These are phyloP conservation scores for Pyrochroa serraticornis DNA, from an alignment of 2,888 invertebrate species.

Conservation along the genomic window DNA sequence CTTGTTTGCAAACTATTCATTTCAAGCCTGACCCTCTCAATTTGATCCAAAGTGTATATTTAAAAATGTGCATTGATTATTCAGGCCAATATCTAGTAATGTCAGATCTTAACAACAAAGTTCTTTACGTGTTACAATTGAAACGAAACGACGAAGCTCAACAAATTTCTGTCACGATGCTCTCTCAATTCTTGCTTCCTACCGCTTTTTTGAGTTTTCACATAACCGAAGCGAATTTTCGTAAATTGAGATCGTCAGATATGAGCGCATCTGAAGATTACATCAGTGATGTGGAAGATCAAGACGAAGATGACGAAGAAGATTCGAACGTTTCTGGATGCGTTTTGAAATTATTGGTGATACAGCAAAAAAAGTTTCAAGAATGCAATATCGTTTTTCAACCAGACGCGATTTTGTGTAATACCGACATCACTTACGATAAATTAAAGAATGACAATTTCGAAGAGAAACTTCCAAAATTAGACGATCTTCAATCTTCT, in stretches of 20 bases:
- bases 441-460: slow-evolving; percentile 23
- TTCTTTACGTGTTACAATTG: slow-evolving; percentile 82
- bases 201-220: slow-evolving; percentile 89
- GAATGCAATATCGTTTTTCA: slow-evolving; percentile 60
- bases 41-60: slow-evolving; percentile 57
- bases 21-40: slow-evolving; percentile 64
- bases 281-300: slow-evolving; percentile 57
- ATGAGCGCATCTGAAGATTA: slow-evolving; percentile 62
- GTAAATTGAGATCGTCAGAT: slow-evolving; percentile 58
- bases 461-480: slow-evolving; percentile 45
- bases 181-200: slow-evolving; percentile 87
- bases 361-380: slow-evolving; percentile 88
- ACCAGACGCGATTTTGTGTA: slow-evolving; percentile 44
- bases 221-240: slow-evolving; percentile 76
- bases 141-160: slow-evolving; percentile 67
- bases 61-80: slow-evolving; percentile 83
- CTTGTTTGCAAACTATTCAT: slow-evolving; percentile 85
- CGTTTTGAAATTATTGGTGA: slow-evolving; percentile 72
- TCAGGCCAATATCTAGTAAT: slow-evolving; percentile 86
- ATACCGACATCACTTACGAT: slow-evolving; percentile 21
- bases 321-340: slow-evolving; percentile 59
- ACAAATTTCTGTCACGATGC: slow-evolving; percentile 70
- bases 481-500: slow-evolving; percentile 54
- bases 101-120: slow-evolving; percentile 84
- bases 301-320: slow-evolving; percentile 63